Base-by-base conservation (phyloP, 2,797 vertebrate species). In the Poeciliopsis infans region DNA sequence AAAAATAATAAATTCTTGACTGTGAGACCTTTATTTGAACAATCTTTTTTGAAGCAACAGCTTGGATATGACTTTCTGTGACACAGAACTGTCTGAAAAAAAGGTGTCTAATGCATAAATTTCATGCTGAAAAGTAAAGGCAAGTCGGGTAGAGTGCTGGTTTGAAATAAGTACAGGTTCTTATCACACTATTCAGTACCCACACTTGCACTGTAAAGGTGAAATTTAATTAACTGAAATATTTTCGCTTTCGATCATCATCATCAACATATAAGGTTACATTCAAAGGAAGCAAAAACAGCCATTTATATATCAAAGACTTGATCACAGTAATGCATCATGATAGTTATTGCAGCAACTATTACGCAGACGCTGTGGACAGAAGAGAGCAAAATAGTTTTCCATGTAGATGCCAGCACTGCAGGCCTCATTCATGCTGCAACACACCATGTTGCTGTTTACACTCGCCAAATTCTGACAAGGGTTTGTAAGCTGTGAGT, bases 1-100 rank as follows among this genome's bases (percentile, higher is more conserved):
- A n/a, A 4, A 55, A 49, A 18, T 5, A n/a, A 3, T 3, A 49
- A 51, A 8, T 12, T 72, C 70, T 11, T 79, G 4, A 28, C 68
- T 57, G 13, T 0, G 43, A 85, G 86, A 86, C 88, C 85, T 85
- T 79, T 72, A 84, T 85, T 81, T 87, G 79, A 93, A 86, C 89
- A 80, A 61, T 0, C 10, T 69, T 64, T 74, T 78, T 72, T n/a
- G 53, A 72, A 77, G 68, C 79, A 69, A 73, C 16, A 71, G 18
- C 86, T 79, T 47, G 78, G 79, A 77, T 84, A 59, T 55, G 76
- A 87, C 85, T 86, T 80, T 64, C n/a, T 28, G 5, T 59, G 55
- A 59, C n/a, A 15, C 55, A 57, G 5, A 76, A 86, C 74, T 82
- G 82, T 20, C 36, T 2, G 75, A 75, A 59, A 53, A 47, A 74